These are phyloP conservation scores for Amia ocellicauda DNA, from an alignment of 2,113 vertebrate species.

Conservation along the genomic window DNA sequence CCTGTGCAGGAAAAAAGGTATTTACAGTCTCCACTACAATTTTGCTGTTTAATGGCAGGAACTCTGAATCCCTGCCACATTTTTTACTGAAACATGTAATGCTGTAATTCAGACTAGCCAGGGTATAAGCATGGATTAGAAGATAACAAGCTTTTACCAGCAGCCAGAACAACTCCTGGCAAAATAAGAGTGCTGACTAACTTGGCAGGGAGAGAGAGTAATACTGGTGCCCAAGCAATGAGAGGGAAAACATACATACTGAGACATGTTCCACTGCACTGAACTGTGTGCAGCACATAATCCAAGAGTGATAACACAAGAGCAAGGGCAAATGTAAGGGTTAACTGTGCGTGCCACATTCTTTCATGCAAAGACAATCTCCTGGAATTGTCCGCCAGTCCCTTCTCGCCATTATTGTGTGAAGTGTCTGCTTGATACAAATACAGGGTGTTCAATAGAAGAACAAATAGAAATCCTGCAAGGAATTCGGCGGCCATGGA, in stretches of 20 bases:
- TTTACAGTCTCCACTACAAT: neutral
- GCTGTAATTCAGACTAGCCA: slow-evolving; percentile 31
- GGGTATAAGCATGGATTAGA: slow-evolving; percentile 35
- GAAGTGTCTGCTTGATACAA: too few relatives aligned
- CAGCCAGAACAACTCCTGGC: slow-evolving; percentile 37
- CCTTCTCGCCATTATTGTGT: too few relatives aligned
- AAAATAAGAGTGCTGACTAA: slow-evolving; percentile 44
- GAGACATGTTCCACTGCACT: neutral
- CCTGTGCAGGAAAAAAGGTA: neutral
- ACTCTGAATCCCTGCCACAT: slow-evolving; percentile 34
- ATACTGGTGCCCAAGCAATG: slow-evolving; percentile 28
- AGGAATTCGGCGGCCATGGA: too few relatives aligned
- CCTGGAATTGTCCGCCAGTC: too few relatives aligned
- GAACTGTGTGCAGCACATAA: too few relatives aligned
- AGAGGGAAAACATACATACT: slow-evolving; percentile 8
- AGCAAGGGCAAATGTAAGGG: neutral
- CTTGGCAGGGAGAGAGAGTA: slow-evolving; percentile 34
- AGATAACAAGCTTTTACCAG: slow-evolving; percentile 44
- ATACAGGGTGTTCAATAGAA: too few relatives aligned
- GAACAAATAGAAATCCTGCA: too few relatives aligned
- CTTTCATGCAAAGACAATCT: too few relatives aligned
- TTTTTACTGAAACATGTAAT: slow-evolving; percentile 40
- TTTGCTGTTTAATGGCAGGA: slow-evolving; percentile 7
- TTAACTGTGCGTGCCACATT: neutral
- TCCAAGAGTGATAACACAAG: neutral